phyloP scores from a whole-genome alignment of 92 coral and sea anemone genomes.

The Epizoanthus fatuus region DNA sequence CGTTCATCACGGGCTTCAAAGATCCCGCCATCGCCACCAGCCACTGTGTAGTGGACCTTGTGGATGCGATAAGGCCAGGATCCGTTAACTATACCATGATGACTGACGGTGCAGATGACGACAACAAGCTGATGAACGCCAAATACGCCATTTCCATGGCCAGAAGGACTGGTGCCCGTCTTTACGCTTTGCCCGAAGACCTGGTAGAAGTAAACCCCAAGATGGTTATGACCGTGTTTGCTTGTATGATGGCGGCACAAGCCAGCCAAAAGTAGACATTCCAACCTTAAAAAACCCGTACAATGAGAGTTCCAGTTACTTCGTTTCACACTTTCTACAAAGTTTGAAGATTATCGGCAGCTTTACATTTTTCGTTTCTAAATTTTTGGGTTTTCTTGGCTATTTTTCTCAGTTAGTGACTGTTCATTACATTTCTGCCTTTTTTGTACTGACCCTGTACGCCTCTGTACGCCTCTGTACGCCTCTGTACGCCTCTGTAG shows the following conservation, averaged over 20 bases:
- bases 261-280: background rate
- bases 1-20: conserved; percentile 79
- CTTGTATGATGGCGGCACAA: conserved; percentile 93
- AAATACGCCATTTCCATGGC: conserved; percentile 99
- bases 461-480: no score
- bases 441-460: no score
- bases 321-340: no score
- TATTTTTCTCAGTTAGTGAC: no score
- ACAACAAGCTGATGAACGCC: conserved; percentile 85
- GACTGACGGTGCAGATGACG: conserved; percentile 66
- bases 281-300: no score
- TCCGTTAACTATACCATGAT: conserved; percentile 81
- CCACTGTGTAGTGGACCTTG: conserved; percentile 81
- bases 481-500: no score
- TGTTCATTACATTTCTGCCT: no score
- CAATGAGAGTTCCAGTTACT: no score
- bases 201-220: conserved; percentile 95
- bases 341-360: background rate
- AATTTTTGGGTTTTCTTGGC: no score
- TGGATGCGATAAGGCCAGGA: conserved; percentile 93
- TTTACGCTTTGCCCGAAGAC: conserved; percentile 98
- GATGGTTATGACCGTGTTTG: conserved; percentile 98
- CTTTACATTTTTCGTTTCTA: no score
- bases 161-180: conserved; percentile 91
- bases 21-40: conserved; percentile 85